phyloP scores from a whole-genome alignment of 2,797 vertebrate species.

The Argya squamiceps region DNA sequence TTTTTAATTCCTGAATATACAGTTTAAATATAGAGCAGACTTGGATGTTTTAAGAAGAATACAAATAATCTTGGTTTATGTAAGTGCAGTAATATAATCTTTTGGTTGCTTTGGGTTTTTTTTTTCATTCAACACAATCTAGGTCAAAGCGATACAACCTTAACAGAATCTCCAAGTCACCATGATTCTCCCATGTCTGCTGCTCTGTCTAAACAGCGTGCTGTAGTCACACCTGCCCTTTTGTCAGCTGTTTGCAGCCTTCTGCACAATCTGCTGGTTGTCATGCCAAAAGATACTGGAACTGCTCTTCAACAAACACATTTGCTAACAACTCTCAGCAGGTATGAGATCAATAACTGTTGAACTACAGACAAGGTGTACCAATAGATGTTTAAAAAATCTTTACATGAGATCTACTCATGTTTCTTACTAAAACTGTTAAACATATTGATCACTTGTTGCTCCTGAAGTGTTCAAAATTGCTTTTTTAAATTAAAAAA shows the following conservation, averaged over 20 bases:
- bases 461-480: neutral
- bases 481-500: neutral
- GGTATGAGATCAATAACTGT: slow-evolving; percentile 75
- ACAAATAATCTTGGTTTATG: neutral
- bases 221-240: slow-evolving; percentile 88
- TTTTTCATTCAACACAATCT: neutral
- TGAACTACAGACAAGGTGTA: neutral
- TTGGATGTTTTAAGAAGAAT: neutral
- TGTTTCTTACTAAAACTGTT: neutral
- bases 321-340: slow-evolving; percentile 82
- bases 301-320: slow-evolving; percentile 78
- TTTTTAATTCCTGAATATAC: neutral
- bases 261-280: slow-evolving; percentile 85
- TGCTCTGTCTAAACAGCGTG: slow-evolving; percentile 64
- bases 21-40: neutral
- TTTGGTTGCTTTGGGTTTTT: neutral
- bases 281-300: slow-evolving; percentile 85
- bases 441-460: neutral
- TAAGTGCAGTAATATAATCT: neutral
- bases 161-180: slow-evolving; percentile 76
- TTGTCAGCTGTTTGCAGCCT: slow-evolving; percentile 88
- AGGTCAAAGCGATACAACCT: slow-evolving; percentile 87
- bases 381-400: neutral
- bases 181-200: slow-evolving; percentile 73
- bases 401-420: neutral